phyloP scores from a whole-genome alignment of 64 coral and sea anemone species.

The Pachyseris speciosa region DNA sequence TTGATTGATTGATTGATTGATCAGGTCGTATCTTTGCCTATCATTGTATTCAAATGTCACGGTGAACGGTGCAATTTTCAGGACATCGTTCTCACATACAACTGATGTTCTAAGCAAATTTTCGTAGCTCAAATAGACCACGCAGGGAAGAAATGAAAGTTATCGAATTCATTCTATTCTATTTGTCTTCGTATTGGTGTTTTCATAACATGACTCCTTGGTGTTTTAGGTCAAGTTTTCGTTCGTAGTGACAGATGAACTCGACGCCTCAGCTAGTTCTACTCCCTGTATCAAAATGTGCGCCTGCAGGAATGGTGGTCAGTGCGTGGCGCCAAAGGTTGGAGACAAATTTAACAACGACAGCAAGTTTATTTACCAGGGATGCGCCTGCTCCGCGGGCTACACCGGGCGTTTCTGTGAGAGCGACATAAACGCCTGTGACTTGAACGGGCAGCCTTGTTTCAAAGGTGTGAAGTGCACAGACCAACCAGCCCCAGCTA shows the following conservation, averaged over 20 bases:
- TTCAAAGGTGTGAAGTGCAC: not conserved
- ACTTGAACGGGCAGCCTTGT: constrained; percentile 4
- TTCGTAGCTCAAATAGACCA: no score
- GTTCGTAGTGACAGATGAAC: not conserved
- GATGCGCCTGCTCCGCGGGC: not conserved
- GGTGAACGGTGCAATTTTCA: no score
- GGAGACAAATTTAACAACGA: constrained; percentile 13
- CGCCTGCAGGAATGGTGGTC: not conserved
- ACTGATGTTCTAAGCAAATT: no score
- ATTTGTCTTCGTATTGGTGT: no score
- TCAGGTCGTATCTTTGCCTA: no score
- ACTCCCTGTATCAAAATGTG: constrained; percentile 23
- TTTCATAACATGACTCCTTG: not conserved
- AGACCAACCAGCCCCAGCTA: not conserved
- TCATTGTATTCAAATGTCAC: no score
- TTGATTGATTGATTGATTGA: no score
- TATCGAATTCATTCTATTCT: no score
- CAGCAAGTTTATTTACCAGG: constrained; percentile 20
- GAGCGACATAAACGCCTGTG: constrained; percentile 19
- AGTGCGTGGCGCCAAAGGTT: constrained; percentile 6
- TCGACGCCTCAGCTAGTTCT: not conserved
- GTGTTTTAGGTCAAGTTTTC: constrained; percentile 15
- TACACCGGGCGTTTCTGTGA: constrained; percentile 44
- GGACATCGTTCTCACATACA: no score
- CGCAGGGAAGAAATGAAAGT: no score